Base-by-base conservation (phyloP, 2,888 invertebrate species). In the Theristus sp. region DNA sequence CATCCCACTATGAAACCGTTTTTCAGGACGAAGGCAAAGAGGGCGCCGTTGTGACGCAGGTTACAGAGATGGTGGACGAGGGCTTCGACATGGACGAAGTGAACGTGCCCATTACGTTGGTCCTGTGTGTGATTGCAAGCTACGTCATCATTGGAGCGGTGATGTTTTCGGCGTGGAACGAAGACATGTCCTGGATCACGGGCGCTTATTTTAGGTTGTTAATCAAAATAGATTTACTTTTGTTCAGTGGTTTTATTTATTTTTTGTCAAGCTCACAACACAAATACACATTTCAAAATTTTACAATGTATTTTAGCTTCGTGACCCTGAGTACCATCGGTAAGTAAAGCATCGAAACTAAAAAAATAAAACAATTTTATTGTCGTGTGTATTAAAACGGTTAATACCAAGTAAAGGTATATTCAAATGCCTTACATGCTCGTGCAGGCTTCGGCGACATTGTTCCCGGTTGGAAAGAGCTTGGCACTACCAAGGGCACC, bases 141-240 rank as follows among this genome's bases (percentile, higher is more conserved):
- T 64, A 64, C 53, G 30, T 64, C 17, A 52, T 64, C 25, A 22
- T 64, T 3, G 64, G 64, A n/a, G 63, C 63, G 55, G 38, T 64
- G 2, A 24, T 64, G 20, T 64, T 64, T 29, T 53, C 62, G 25
- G 53, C 47, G 10, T 61, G 55, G 61, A 59, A 64, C 38, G 55
- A 59, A 22, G 38, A 17, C 38, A 64, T 64, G 64, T 52, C 28
- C 17, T 58, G 56, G 61, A 59, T 62, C 27, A 62, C 47, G 20
- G 61, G 59, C n/a, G 64, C 64, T 24, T 64, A 64, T 38, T 64
- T n/a, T n/a, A n/a, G n/a, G n/a, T n/a, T n/a, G n/a, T n/a, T n/a
- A n/a, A n/a, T n/a, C n/a, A n/a, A n/a, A n/a, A n/a, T n/a, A n/a
- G n/a, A n/a, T n/a, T n/a, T n/a, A n/a, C n/a, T n/a, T n/a, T n/a